These are phyloP conservation scores for Chionodraco myersi DNA, from an alignment of 2,113 vertebrate genomes.

Conservation along the genomic window DNA sequence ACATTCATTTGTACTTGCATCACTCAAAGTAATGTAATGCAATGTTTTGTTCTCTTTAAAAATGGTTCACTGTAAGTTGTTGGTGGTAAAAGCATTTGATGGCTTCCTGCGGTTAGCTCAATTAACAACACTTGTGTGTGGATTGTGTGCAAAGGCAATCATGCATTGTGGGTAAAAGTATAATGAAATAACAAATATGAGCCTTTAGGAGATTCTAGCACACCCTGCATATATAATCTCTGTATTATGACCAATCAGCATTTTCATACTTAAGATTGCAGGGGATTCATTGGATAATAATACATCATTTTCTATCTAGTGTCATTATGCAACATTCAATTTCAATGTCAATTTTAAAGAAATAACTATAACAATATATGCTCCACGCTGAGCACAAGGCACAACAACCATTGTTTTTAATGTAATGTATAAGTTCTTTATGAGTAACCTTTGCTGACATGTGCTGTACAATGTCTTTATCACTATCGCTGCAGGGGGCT, in stretches of 20 bases:
- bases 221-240: background rate
- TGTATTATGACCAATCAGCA: slow-evolving; percentile 18
- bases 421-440: slow-evolving; percentile 19
- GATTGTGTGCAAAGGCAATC: slow-evolving; percentile 2
- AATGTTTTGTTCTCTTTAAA: background rate
- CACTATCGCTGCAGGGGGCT: slow-evolving; percentile 5
- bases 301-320: background rate
- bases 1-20: background rate
- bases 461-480: slow-evolving; percentile 15
- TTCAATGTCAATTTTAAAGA: background rate
- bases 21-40: accelerated
- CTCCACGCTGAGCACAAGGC: background rate
- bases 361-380: slow-evolving; percentile 5
- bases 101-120: slow-evolving; percentile 53
- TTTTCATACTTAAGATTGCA: background rate
- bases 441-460: slow-evolving; percentile 10
- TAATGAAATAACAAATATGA: slow-evolving; percentile 38
- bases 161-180: slow-evolving; percentile 26
- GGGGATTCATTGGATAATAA: background rate
- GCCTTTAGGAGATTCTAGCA: slow-evolving; percentile 7
- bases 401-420: background rate
- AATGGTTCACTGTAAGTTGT: slow-evolving; percentile 12
- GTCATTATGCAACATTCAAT: background rate
- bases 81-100: slow-evolving; percentile 28
- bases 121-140: slow-evolving; percentile 39